phyloP scores from a whole-genome alignment of 2,888 invertebrate genomes.

The Hirtodrosophila cameraria region DNA sequence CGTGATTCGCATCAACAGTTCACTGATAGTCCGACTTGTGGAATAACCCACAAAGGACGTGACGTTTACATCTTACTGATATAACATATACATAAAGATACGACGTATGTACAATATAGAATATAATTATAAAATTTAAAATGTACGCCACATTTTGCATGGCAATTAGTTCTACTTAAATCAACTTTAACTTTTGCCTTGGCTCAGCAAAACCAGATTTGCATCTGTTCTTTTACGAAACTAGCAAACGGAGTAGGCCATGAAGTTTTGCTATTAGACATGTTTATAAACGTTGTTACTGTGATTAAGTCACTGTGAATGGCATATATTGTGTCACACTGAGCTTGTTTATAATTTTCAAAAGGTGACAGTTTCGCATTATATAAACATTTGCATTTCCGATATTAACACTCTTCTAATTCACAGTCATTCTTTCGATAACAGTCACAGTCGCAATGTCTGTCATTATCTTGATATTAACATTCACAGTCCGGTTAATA shows the following conservation, averaged over 20 bases:
- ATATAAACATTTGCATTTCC: no score
- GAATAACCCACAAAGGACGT: constrained; percentile 53
- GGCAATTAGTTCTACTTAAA: constrained; percentile 34
- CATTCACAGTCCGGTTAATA: no score
- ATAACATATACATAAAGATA: neutral
- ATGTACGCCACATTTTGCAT: constrained; percentile 32
- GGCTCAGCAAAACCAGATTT: neutral
- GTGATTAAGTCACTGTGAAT: no score
- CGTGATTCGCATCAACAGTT: constrained; percentile 46
- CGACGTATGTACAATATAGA: neutral
- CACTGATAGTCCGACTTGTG: constrained; percentile 28
- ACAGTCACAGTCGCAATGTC: no score
- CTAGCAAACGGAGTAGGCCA: neutral
- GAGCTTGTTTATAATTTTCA: no score
- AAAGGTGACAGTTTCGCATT: no score
- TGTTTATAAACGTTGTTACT: no score
- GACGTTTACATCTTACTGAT: constrained; percentile 17
- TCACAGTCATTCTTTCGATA: no score
- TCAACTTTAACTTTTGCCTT: neutral
- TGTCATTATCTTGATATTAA: no score
- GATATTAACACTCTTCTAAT: no score
- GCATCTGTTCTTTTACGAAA: neutral
- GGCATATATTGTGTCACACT: no score
- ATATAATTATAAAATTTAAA: constrained; percentile 1
- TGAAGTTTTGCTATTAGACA: no score